Evolutionary conservation across 2,888 invertebrate species (phyloP).

Genomic region (Scaeva pyrastri): DNA sequence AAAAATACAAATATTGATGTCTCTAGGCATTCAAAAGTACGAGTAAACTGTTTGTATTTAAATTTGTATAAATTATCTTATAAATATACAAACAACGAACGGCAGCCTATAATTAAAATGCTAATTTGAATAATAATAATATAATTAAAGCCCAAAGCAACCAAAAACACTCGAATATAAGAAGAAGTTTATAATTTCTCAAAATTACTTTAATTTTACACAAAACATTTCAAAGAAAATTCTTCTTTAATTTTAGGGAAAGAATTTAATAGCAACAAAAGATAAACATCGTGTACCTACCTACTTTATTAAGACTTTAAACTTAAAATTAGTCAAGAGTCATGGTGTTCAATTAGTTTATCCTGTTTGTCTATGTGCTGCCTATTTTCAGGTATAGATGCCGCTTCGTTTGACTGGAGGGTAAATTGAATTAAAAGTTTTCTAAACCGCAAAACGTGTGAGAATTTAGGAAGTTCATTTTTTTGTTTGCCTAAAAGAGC

Average conservation of each 20-base stretch:
- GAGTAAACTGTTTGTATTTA: conserved; percentile 23
- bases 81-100: conserved; percentile 44
- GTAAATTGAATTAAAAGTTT: neutral
- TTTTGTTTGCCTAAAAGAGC: neutral
- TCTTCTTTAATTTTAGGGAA: neutral
- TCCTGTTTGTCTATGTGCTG: neutral
- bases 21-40: neutral
- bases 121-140: conserved; percentile 45
- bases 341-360: neutral
- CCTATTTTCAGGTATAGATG: neutral
- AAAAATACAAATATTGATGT: too few species aligned
- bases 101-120: conserved; percentile 61
- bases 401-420: neutral
- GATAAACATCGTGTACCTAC: neutral
- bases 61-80: conserved; percentile 20
- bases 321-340: neutral
- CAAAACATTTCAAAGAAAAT: neutral
- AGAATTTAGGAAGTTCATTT: neutral
- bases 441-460: neutral
- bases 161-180: neutral
- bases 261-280: neutral
- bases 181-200: too few species aligned
- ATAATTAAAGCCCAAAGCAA: conserved; percentile 32
- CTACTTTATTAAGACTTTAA: neutral
- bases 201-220: neutral